These are phyloP conservation scores for Cephus pygmeus DNA, from an alignment of 2,888 invertebrate species.

Conservation along the genomic window DNA sequence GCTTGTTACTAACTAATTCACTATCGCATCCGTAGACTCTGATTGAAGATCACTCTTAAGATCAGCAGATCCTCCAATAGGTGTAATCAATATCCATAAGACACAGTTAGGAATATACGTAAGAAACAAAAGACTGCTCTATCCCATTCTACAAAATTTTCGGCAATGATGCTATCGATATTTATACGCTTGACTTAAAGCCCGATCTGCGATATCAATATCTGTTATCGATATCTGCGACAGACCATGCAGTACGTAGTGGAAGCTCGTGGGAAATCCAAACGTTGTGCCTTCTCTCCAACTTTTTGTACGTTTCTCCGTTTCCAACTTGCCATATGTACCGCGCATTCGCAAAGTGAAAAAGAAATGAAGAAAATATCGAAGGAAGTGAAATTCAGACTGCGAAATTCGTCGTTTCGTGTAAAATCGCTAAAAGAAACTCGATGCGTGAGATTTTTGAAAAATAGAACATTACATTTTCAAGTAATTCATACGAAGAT, in stretches of 20 bases:
- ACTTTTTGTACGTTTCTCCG: background rate
- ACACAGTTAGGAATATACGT: background rate
- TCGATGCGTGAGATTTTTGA: background rate
- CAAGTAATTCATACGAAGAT: background rate
- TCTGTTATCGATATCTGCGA: slow-evolving; percentile 15
- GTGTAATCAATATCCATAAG: background rate
- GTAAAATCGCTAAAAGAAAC: background rate
- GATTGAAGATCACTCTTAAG: background rate
- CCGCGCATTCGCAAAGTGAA: background rate
- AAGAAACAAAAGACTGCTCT: background rate
- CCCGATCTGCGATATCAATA: slow-evolving; percentile 18
- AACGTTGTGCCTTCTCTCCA: background rate
- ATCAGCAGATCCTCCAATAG: background rate
- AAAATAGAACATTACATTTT: background rate
- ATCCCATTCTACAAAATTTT: slow-evolving; percentile 9
- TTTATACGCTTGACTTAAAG: slow-evolving; percentile 22
- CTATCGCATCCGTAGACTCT: too few relatives aligned
- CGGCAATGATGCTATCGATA: slow-evolving; percentile 22
- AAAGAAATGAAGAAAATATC: background rate
- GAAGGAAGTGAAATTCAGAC: background rate
- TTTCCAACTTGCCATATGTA: background rate
- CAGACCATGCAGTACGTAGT: slow-evolving; percentile 8
- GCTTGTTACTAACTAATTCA: too few relatives aligned
- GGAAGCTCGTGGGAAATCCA: slow-evolving; percentile 1
- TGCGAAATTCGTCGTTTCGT: background rate